Evolutionary conservation across 2,113 vertebrate genomes (phyloP).

Genomic region (Apteryx mantelli): DNA sequence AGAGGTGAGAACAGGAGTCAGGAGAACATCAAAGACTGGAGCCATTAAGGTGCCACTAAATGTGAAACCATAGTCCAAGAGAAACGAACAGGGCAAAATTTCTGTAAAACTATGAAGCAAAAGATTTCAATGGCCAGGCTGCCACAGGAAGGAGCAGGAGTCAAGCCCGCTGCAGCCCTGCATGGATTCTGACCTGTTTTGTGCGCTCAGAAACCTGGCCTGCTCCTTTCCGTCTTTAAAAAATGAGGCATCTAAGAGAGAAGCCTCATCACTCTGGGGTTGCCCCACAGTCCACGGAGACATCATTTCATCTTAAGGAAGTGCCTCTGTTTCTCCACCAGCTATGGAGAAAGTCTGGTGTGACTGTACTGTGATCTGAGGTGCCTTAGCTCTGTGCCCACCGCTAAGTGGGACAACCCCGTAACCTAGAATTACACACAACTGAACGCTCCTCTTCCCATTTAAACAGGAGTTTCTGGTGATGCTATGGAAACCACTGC

Average conservation of each 20-base stretch:
- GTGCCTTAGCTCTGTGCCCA: neutral
- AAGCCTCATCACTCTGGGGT: neutral
- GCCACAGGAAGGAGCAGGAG: neutral
- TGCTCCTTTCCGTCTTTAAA: neutral
- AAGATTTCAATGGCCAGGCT: neutral
- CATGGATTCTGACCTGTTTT: neutral
- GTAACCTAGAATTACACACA: neutral
- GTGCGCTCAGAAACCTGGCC: neutral
- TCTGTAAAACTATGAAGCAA: neutral
- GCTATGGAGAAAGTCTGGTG: neutral
- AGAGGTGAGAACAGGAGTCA: neutral
- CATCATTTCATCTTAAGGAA: neutral
- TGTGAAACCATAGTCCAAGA: neutral
- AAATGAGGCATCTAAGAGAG: neutral
- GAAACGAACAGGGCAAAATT: neutral
- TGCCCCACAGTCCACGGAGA: neutral
- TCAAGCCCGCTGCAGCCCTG: neutral
- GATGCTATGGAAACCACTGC: neutral
- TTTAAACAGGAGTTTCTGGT: neutral
- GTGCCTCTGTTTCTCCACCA: neutral
- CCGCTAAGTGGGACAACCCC: neutral
- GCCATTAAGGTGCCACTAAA: neutral
- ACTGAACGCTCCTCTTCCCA: neutral
- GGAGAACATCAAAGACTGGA: neutral
- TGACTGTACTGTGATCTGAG: neutral